Base-by-base conservation (phyloP, 2,113 vertebrate species). In the Pteruthius melanotis region DNA sequence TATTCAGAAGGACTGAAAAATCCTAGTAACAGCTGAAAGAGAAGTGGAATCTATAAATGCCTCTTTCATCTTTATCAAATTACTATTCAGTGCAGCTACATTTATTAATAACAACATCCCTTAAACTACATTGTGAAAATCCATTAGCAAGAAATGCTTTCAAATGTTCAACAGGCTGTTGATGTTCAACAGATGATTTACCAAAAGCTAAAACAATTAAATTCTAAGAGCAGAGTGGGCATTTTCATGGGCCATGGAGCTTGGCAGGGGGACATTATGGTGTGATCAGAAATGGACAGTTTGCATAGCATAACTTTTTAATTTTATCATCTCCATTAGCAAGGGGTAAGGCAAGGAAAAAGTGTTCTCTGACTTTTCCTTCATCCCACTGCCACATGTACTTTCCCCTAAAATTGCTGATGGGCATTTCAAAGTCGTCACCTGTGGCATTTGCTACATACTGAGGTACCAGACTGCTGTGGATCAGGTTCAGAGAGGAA, bases 1-100 rank as follows among this genome's bases (percentile, higher is more conserved):
- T 86, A 84, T 88, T 95, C 87, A 54, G 74, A 95, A 95, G 84
- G 72, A 81, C 68, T 76, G 71, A 87, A 84, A 91, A 91, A 61
- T 94, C 96, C 81, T 95, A 97, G 94, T 90, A 96, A 95, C 94
- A 84, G 91, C 37, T 95, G 82, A 95, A 93, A 95, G 75, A 50
- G 74, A 95, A 96, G 53, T n/a, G 37, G 79, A 92, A 95, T 88
- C 89, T 76, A 87, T 91, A 95, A 97, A 94, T 79, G 79, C 50
- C 57, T 83, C 83, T 95, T 95, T 93, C 91, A 94, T 94, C 93
- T 95, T 83, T 86, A 94, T 95, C 93, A 92, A 84, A 95, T 96
- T 89, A 89, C 82, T 78, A 70, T 89, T 93, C 92, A 65, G 77
- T 39, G 61, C 80, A 87, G 90, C 88, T 77, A 72, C 69, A 49